Base-by-base conservation (phyloP, 2,888 invertebrate genomes). In the Cylloceria caligata region DNA sequence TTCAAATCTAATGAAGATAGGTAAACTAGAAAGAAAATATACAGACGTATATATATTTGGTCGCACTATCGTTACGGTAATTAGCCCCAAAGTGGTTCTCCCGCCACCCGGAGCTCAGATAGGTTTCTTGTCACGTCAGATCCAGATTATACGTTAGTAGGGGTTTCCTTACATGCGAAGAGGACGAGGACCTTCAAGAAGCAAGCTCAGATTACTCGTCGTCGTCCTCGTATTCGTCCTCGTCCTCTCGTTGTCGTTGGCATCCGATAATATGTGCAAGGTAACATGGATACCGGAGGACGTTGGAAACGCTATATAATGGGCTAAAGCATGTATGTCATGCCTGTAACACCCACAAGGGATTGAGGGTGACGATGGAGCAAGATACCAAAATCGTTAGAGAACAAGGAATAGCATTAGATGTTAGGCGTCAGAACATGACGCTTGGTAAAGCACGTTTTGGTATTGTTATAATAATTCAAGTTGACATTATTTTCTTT, bases 121-220 rank as follows among this genome's bases (percentile, higher is more conserved):
- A 79, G 76, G 80, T 87, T 87, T 87, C 87, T 87, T 83, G 85
- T 86, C 88, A 83, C 84, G 87, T 87, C 84, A 85, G 76, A 83
- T 87, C 83, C 80, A 85, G 84, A 88, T 88, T 88, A 87, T 76
- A 82, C 81, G 64, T 67, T 49, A n/a, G n/a, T n/a, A 42, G 55
- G 52, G 74, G 30, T 81, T 49, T 69, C 69, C 55, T 57, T n/a
- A 81, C 78, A 71, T 68, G 78, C 74, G 57, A 49, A 21, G 71
- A 57, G 57, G 77, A 83, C 67, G 62, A 64, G 69, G 76, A 84
- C 73, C 83, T 83, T 83, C 73, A 73, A 42, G 78, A 60, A 71
- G 45, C 60, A 49, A 55, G 71, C 74, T 82, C 64, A 78, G 74
- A 79, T 82, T 82, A 78, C 67, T 68, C 77, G 67, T 60, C 77